A percentile compares a stretch with the other conserved stretches of the same genome.
Conservation (phyloP, 2,888 invertebrate genomes). For the Ectemnius continuus region DNA sequence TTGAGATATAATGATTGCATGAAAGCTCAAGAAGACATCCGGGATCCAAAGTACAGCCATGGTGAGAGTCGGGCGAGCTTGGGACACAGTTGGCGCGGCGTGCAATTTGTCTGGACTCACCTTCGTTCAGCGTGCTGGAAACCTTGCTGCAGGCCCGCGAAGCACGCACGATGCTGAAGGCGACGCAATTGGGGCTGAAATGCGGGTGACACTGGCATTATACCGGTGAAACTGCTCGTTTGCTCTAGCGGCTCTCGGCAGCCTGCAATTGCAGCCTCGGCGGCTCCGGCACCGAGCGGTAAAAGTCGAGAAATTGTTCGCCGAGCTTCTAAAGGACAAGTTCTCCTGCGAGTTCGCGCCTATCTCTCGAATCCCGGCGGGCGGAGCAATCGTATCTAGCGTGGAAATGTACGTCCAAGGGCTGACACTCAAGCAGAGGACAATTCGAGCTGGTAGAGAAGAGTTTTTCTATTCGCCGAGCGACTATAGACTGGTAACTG, state of each 20-base stretch:
- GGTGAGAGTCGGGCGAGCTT: background rate
- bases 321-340: background rate
- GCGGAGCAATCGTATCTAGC: too few species aligned
- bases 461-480: too few species aligned
- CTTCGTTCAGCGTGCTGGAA: constrained; percentile 82
- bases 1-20: too few species aligned
- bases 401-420: too few species aligned
- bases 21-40: too few species aligned
- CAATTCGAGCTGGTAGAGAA: too few species aligned
- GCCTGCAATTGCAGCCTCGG: constrained; percentile 2
- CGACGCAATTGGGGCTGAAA: constrained; percentile 82
- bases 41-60: too few species aligned
- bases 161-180: constrained; percentile 89
- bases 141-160: constrained; percentile 83
- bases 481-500: too few species aligned
- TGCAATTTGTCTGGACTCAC: constrained; percentile 76
- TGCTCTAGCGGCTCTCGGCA: background rate
- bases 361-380: too few species aligned
- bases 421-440: too few species aligned
- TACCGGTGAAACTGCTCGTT: constrained; percentile 12
- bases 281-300: background rate
- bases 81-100: background rate
- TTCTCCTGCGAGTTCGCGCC: too few species aligned
- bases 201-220: constrained; percentile 30
- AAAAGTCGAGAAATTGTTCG: constrained; percentile 6